Evolutionary conservation across 2,797 vertebrate species (phyloP).

Genomic region (Xenopus petersii): DNA sequence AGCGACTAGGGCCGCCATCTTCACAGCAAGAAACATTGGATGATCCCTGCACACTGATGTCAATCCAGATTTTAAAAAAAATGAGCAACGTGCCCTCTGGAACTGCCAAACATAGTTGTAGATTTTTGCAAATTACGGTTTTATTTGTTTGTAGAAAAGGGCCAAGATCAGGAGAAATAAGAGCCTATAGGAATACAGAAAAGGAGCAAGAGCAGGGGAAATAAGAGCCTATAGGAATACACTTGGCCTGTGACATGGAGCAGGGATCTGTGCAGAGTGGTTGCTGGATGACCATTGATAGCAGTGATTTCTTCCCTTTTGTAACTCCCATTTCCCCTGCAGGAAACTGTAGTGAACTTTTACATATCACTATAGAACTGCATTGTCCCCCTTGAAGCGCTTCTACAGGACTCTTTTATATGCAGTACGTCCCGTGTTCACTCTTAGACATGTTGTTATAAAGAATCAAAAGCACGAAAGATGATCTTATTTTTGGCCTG

Average conservation of each 20-base stretch:
- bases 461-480: neutral
- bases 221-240: no score
- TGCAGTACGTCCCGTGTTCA: neutral
- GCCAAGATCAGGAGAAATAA: neutral
- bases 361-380: neutral
- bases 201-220: no score
- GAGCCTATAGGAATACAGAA: no score
- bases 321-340: neutral
- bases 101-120: neutral
- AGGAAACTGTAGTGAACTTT: neutral
- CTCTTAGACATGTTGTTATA: neutral
- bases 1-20: slow-evolving; percentile 70
- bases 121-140: neutral
- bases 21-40: neutral
- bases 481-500: neutral
- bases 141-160: neutral
- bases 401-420: slow-evolving; percentile 3
- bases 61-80: neutral
- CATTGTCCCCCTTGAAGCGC: neutral
- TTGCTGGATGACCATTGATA: slow-evolving; percentile 31
- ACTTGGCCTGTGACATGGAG: neutral
- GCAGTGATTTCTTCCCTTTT: neutral
- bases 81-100: neutral
- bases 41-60: neutral
- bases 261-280: slow-evolving; percentile 6